These are phyloP conservation scores for Sylvilagus bachmani DNA, from an alignment of 2,113 vertebrate species.

Conservation along the genomic window DNA sequence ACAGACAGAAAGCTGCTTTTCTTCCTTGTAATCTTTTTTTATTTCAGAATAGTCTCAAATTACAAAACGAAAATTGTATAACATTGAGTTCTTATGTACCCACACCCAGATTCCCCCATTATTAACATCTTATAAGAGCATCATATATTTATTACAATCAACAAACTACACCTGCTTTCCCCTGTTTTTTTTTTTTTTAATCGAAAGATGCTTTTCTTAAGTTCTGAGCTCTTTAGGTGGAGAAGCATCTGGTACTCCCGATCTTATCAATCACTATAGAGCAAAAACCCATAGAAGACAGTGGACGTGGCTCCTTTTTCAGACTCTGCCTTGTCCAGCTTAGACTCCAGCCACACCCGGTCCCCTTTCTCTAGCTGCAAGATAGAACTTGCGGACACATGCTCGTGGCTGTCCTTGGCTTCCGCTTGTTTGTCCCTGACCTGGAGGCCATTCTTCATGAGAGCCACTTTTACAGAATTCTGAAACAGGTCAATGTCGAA, in stretches of 20 bases:
- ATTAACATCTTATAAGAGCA: too few species aligned
- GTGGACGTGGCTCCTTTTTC: not conserved
- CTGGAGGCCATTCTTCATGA: not conserved
- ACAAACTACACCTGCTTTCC: too few species aligned
- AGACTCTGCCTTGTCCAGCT: not conserved
- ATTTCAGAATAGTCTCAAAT: too few species aligned
- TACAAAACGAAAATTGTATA: too few species aligned
- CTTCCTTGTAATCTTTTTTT: too few species aligned
- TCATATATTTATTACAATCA: too few species aligned
- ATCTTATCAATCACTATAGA: not conserved
- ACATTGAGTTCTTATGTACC: too few species aligned
- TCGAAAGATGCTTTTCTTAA: not conserved
- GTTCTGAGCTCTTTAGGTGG: not conserved
- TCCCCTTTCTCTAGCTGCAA: not conserved
- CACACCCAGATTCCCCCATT: too few species aligned
- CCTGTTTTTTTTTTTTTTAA: too few species aligned
- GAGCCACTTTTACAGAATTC: not conserved
- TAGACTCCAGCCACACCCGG: not conserved
- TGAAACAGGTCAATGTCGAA: not conserved
- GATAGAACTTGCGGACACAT: not conserved
- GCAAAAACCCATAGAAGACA: not conserved
- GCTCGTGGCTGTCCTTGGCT: not conserved
- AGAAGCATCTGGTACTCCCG: not conserved
- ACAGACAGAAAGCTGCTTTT: not conserved
- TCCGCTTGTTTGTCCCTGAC: not conserved